Evolutionary conservation across 2,888 invertebrate genomes (phyloP).

Genomic region (Strigamia maritima): DNA sequence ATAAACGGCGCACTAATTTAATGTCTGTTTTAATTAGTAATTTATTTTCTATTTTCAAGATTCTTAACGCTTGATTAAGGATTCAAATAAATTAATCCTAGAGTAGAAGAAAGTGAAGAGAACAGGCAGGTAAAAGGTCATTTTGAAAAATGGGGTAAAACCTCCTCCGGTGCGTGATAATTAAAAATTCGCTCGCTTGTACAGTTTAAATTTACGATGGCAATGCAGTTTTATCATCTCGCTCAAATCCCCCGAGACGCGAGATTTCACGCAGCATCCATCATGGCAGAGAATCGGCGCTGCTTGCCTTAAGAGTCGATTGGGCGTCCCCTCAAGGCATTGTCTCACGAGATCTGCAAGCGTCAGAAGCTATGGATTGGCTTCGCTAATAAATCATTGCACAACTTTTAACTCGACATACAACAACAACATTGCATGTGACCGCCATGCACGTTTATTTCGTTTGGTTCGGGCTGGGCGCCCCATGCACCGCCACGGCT

Average conservation of each 20-base stretch:
- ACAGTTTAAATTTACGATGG: slow-evolving; percentile 3
- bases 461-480: background rate
- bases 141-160: slow-evolving; percentile 12
- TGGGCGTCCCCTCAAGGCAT: slow-evolving; percentile 17
- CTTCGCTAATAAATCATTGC: slow-evolving; percentile 12
- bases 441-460: background rate
- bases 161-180: slow-evolving; percentile 7
- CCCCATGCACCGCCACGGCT: background rate
- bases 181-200: slow-evolving; percentile 13
- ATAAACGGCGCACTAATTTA: too few relatives aligned
- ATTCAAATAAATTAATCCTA: slow-evolving; percentile 10
- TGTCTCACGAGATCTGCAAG: background rate
- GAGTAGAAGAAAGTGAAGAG: background rate
- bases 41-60: background rate
- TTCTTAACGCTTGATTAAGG: background rate
- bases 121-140: background rate
- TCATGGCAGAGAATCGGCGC: slow-evolving; percentile 24
- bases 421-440: background rate
- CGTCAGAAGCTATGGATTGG: slow-evolving; percentile 21
- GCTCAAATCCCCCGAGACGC: slow-evolving; percentile 27
- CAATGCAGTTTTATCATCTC: slow-evolving; percentile 24
- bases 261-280: slow-evolving; percentile 24
- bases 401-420: background rate
- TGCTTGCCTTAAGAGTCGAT: slow-evolving; percentile 21
- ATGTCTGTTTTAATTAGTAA: too few relatives aligned